Conservation (phyloP, 2,113 vertebrate species). For the Melierax canorus region DNA sequence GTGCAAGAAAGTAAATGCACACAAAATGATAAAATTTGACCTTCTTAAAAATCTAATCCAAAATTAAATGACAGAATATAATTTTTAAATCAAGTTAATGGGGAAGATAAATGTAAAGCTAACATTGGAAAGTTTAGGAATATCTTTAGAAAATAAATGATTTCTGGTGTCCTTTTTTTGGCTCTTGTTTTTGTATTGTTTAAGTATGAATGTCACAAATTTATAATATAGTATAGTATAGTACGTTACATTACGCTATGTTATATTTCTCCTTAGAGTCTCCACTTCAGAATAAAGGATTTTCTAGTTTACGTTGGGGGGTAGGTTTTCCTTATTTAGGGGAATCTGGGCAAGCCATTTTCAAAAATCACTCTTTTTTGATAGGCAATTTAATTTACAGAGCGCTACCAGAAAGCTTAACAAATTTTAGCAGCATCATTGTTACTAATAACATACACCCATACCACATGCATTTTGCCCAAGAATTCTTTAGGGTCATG, state of each 20-base stretch:
- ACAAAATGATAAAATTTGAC: not conserved
- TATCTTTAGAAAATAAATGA: not conserved
- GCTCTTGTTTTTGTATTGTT: not conserved
- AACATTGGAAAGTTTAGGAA: not conserved
- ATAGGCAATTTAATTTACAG: not conserved
- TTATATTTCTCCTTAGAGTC: not conserved
- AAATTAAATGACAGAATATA: not conserved
- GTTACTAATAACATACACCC: not conserved
- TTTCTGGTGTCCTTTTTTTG: not conserved
- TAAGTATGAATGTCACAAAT: not conserved
- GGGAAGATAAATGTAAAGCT: not conserved
- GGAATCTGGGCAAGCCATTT: not conserved
- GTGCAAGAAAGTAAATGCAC: not conserved
- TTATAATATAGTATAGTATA: no score
- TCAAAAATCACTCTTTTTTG: not conserved
- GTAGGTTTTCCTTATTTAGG: not conserved
- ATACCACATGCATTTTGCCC: not conserved
- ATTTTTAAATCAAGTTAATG: not conserved
- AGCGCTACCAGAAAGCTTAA: not conserved
- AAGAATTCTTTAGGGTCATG: not conserved
- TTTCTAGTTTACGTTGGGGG: not conserved
- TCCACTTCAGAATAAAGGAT: not conserved
- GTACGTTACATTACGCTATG: rapidly evolving
- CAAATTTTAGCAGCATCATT: not conserved
- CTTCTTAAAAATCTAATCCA: not conserved